These are phyloP conservation scores for Centruroides vittatus DNA, from an alignment of 1,140 invertebrate genomes.

Conservation along the genomic window DNA sequence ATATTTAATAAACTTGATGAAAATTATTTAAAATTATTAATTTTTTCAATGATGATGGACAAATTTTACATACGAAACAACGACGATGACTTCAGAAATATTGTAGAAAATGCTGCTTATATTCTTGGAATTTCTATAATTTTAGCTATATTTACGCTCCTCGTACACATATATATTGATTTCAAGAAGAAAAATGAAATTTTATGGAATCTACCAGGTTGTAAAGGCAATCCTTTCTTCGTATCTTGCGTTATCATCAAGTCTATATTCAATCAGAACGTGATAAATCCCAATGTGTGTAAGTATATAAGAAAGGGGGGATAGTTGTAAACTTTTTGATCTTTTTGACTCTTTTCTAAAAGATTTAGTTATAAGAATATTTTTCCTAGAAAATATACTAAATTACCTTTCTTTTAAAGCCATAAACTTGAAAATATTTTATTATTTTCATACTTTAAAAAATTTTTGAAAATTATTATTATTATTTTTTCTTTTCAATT, in stretches of 20 bases:
- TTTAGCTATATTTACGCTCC: not conserved
- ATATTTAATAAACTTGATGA: not conserved
- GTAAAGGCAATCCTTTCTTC: conserved; percentile 5
- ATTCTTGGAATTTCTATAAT: not conserved
- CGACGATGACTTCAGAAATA: not conserved
- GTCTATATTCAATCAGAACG: conserved; percentile 2
- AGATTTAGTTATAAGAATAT: no score
- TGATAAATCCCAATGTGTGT: conserved; percentile 10
- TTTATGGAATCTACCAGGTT: conserved; percentile 8
- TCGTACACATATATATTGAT: not conserved
- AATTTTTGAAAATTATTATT: no score
- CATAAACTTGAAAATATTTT: no score
- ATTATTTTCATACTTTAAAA: no score
- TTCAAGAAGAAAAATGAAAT: conserved; percentile 2
- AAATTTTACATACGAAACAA: not conserved
- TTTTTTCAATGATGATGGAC: not conserved
- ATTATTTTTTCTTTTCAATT: no score
- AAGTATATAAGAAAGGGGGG: not conserved
- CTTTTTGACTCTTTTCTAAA: no score
- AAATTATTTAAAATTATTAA: not conserved
- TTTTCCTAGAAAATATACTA: no score
- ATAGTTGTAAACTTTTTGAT: no score
- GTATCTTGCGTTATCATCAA: conserved; percentile 1
- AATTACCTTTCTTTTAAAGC: no score
- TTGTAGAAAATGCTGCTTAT: not conserved